These are phyloP conservation scores for Bedellia somnulentella DNA, from an alignment of 2,888 invertebrate genomes.

Conservation along the genomic window DNA sequence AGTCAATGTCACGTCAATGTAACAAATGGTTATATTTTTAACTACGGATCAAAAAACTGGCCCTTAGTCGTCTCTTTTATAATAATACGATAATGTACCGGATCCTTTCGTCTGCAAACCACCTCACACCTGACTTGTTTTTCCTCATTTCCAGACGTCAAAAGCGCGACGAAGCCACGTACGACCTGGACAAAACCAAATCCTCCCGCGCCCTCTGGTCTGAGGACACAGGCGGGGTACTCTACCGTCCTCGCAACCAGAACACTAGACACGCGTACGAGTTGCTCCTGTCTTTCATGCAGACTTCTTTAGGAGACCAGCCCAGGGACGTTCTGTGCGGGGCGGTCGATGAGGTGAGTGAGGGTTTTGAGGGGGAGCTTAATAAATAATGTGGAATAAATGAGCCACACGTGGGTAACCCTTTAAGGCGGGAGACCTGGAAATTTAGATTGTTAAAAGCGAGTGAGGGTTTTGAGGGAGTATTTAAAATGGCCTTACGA, in stretches of 20 bases:
- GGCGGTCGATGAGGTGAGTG: constrained; percentile 95
- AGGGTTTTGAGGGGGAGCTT: no score
- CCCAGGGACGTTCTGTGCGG: constrained; percentile 96
- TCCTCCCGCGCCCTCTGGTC: constrained; percentile 84
- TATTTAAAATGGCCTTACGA: no score
- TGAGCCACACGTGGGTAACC: background rate
- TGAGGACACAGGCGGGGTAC: constrained; percentile 91
- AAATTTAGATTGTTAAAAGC: no score
- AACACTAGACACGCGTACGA: constrained; percentile 98
- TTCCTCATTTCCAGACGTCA: constrained; percentile 69
- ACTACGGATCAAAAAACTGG: no score
- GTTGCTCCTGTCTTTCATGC: constrained; percentile 92
- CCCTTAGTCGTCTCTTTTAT: no score
- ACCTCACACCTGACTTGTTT: no score
- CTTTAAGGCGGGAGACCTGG: no score
- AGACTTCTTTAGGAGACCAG: constrained; percentile 95
- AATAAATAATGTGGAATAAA: background rate
- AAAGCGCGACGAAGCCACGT: constrained; percentile 90
- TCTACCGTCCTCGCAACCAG: constrained; percentile 95
- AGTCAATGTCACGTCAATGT: no score
- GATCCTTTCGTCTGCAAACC: no score
- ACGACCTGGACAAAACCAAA: constrained; percentile 88
- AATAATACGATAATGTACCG: no score
- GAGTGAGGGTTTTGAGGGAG: no score
- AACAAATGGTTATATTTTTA: no score